Percentiles rank a stretch among this genome's conserved stretches.
phyloP scores from a whole-genome alignment of 53 echinoderm and acorn worm species.

The Echinometra lucunter region DNA sequence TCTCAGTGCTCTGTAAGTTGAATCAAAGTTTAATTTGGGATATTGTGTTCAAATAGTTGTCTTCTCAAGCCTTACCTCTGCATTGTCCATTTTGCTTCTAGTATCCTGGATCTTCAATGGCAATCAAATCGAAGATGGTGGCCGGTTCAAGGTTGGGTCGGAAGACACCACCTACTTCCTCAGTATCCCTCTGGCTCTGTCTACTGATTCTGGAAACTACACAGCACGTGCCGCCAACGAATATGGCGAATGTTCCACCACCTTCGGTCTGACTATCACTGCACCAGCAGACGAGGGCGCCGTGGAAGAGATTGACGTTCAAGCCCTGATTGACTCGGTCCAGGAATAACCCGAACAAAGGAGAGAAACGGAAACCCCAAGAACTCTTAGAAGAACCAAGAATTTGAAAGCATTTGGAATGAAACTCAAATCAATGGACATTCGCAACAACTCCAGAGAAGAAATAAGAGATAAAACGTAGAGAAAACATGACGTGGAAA shows the following conservation, averaged over 20 bases:
- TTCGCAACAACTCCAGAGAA: constrained; percentile 51
- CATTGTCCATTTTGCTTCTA: constrained; percentile 26
- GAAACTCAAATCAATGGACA: background rate
- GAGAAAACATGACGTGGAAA: constrained; percentile 71
- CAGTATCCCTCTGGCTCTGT: constrained; percentile 87
- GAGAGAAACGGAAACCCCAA: background rate
- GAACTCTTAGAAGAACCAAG: constrained; percentile 30
- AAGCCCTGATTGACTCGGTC: constrained; percentile 86
- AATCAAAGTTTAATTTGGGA: background rate
- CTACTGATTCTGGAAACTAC: constrained; percentile 87
- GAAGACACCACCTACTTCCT: constrained; percentile 80
- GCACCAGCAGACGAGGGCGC: constrained; percentile 73
- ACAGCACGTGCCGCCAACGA: constrained; percentile 83
- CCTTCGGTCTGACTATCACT: constrained; percentile 78
- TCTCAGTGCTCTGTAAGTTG: background rate
- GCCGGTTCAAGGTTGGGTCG: constrained; percentile 80
- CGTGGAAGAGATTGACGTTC: constrained; percentile 80
- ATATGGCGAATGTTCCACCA: constrained; percentile 88
- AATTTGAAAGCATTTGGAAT: constrained; percentile 37
- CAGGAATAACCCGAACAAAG: constrained; percentile 64
- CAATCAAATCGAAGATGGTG: constrained; percentile 85
- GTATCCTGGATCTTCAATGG: constrained; percentile 89
- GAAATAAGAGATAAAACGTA: constrained; percentile 54
- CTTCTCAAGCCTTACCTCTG: background rate
- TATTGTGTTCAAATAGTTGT: background rate